Base-by-base conservation (phyloP, 2,113 vertebrate genomes). In the Dasyornis broadbenti region DNA sequence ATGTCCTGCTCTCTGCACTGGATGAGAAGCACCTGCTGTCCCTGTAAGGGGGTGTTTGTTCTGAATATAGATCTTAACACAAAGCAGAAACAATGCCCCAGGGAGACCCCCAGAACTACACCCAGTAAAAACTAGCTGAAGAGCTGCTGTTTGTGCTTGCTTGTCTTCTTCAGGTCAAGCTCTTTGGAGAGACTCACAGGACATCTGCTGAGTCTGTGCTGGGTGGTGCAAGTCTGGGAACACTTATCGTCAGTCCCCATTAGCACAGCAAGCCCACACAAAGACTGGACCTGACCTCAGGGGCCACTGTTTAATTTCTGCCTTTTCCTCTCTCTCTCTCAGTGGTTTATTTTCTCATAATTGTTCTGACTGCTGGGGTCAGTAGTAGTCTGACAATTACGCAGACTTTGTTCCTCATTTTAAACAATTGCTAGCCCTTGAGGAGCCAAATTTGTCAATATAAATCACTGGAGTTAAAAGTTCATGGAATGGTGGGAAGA, bases 401-500 rank as follows among this genome's bases (percentile, higher is more conserved):
- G 50, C 54, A 44, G 75, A 39, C 35, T 83, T 63, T 77, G 50
- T 59, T 91, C 64, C 40, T 90, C 23, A 5, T 91, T 91, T 92
- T 40, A 73, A 92, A 80, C 27, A 54, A 73, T 59, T 63, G 24
- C 40, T 69, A 64, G 59, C 42, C 66, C 50, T 78, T n/a, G 42
- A 83, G 60, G 60, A 92, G 31, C 26, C 49, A 56, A 59, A 82
- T 85, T 94, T 94, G 92, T 93, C 82, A 60, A 83, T 86, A 85
- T 73, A 96, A 92, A 86, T 63, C 21, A 31, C 24, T 77, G 33
- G n/a, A 35, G 45, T 60, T 92, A 83, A 82, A 97, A 94, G 78
- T 82, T 89, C 61, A 40, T 45, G 40, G 79, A 72, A 92, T 17
- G 9, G 28, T 59, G 59, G 81, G 65, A 37, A 72, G 27, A 77